Conservation (phyloP, 2,113 vertebrate species). For the Oreocharis arfaki region DNA sequence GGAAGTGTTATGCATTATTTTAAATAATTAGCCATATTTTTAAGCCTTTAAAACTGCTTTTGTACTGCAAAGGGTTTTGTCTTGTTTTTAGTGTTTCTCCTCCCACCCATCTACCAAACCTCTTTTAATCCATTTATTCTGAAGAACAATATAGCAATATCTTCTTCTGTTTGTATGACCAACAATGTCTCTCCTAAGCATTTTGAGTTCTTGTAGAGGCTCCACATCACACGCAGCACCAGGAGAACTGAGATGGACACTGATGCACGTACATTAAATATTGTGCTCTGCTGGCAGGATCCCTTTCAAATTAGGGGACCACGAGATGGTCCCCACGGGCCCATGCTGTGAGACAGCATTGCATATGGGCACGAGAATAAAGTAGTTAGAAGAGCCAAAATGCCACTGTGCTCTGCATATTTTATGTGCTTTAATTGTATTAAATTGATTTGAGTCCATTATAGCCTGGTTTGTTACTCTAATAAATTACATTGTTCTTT, state of each 20-base stretch:
- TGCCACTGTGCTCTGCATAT: constrained; percentile 52
- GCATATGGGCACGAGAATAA: background rate
- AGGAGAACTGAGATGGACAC: background rate
- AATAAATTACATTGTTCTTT: constrained; percentile 61
- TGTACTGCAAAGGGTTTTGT: background rate
- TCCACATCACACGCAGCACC: background rate
- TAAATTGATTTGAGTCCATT: constrained; percentile 60
- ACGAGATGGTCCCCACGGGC: background rate
- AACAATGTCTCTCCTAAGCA: background rate
- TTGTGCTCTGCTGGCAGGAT: background rate
- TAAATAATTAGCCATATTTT: constrained; percentile 28
- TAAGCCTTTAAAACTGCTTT: background rate
- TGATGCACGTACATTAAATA: background rate
- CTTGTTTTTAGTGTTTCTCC: background rate
- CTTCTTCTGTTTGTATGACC: background rate
- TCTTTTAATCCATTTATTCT: background rate
- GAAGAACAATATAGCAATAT: background rate
- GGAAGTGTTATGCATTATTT: constrained; percentile 17
- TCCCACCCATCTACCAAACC: background rate
- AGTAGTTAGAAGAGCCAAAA: constrained; percentile 46
- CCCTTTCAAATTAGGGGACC: constrained; percentile 5
- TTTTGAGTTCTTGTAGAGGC: background rate
- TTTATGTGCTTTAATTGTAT: constrained; percentile 57
- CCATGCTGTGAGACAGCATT: background rate
- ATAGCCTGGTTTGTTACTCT: constrained; percentile 46